Conservation (phyloP, 2,888 invertebrate genomes). For the Diogma glabrata region DNA sequence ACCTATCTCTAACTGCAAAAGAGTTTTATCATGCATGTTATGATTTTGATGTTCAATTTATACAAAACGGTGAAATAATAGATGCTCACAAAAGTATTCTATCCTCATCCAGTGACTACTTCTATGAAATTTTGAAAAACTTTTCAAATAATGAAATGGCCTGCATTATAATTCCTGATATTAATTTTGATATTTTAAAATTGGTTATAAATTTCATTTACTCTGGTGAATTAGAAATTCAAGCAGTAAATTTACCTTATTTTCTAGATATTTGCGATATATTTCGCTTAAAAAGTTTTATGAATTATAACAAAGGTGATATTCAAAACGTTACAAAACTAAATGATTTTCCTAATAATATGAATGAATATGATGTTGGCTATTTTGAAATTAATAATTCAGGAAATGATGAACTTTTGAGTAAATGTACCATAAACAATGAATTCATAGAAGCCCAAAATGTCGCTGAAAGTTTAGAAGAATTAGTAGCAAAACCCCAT, state of each 20-base stretch:
- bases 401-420: background rate
- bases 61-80: background rate
- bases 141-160: background rate
- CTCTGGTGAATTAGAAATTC: conserved; percentile 1
- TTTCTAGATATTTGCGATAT: conserved; percentile 2
- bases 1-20: background rate
- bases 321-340: background rate
- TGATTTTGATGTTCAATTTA: background rate
- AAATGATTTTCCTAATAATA: background rate
- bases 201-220: conserved; percentile 7
- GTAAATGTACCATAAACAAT: background rate
- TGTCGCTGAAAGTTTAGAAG: too few relatives aligned
- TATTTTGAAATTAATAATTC: too few relatives aligned
- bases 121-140: background rate
- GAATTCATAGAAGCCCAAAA: too few relatives aligned
- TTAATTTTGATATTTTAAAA: background rate
- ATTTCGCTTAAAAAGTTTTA: conserved; percentile 2
- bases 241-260: background rate
- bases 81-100: conserved; percentile 1
- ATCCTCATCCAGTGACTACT: background rate
- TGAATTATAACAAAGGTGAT: background rate
- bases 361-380: background rate
- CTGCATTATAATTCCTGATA: background rate
- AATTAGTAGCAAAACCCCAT: too few relatives aligned
- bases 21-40: background rate